Percentiles rank a stretch among this genome's conserved stretches.
Conservation (phyloP, 2,888 invertebrate species). For the Ophion ellenae region DNA sequence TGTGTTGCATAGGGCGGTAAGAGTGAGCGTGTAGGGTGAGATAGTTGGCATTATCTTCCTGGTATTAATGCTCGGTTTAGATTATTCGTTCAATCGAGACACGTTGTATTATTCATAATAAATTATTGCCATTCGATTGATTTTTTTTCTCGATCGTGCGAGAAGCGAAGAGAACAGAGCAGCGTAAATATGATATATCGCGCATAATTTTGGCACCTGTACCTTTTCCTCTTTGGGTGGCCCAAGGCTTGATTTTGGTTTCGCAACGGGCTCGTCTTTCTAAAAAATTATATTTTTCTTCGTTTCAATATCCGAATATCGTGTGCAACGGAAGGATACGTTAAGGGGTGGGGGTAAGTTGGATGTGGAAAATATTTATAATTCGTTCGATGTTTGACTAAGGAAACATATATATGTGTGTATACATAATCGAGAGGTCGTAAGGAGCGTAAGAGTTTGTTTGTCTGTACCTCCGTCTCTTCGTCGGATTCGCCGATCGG, state of each 20-base stretch:
- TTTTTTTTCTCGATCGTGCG: neutral
- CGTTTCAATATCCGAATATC: conserved; percentile 1
- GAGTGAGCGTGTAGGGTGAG: conserved; percentile 53
- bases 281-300: conserved; percentile 53
- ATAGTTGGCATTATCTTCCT: neutral
- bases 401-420: neutral
- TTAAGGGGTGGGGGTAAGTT: neutral
- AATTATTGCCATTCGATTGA: neutral
- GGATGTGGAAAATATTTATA: neutral
- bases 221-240: conserved; percentile 74
- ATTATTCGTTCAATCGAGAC: neutral
- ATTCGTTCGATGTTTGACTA: neutral
- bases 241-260: conserved; percentile 72
- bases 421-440: neutral
- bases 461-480: conserved; percentile 71
- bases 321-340: neutral
- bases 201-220: conserved; percentile 52
- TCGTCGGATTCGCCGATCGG: conserved; percentile 71
- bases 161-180: neutral
- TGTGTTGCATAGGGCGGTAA: neutral
- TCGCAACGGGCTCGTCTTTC: conserved; percentile 70
- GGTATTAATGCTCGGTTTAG: neutral
- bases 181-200: neutral
- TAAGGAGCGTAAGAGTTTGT: conserved; percentile 8
- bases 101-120: neutral